Conservation (phyloP, 2,888 invertebrate species). For the Altica lythri region DNA sequence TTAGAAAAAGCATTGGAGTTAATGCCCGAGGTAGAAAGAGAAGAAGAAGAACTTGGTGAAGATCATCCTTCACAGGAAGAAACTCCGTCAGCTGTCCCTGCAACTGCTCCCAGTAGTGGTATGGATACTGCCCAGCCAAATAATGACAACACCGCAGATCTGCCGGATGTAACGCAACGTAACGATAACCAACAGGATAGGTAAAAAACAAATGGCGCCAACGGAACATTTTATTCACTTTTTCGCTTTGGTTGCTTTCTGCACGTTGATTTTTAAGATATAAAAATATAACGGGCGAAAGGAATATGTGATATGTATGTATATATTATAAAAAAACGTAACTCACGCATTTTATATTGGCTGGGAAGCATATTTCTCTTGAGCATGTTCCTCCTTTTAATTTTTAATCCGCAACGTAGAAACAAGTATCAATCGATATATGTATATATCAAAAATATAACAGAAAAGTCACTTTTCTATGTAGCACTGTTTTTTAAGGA, state of each 20-base stretch:
- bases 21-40: constrained; percentile 68
- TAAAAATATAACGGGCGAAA: constrained; percentile 35
- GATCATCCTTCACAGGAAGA: constrained; percentile 54
- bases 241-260: constrained; percentile 33
- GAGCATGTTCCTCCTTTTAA: constrained; percentile 29
- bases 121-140: not conserved
- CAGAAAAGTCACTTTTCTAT: constrained; percentile 16
- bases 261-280: constrained; percentile 20
- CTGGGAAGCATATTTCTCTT: constrained; percentile 50
- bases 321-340: constrained; percentile 46
- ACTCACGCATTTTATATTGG: constrained; percentile 55
- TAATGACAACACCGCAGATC: constrained; percentile 41
- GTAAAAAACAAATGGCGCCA: constrained; percentile 26
- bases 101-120: no score
- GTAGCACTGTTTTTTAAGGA: constrained; percentile 17
- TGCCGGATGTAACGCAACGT: constrained; percentile 51
- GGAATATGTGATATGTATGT: constrained; percentile 57
- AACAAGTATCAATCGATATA: constrained; percentile 10
- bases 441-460: constrained; percentile 23
- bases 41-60: constrained; percentile 52
- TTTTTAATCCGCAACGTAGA: constrained; percentile 17
- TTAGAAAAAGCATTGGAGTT: constrained; percentile 78
- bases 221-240: constrained; percentile 16
- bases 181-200: constrained; percentile 45
- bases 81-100: no score